A percentile compares a stretch with the other conserved stretches of the same genome.
phyloP scores from a whole-genome alignment of 2,113 vertebrate genomes.

The Suncus etruscus region DNA sequence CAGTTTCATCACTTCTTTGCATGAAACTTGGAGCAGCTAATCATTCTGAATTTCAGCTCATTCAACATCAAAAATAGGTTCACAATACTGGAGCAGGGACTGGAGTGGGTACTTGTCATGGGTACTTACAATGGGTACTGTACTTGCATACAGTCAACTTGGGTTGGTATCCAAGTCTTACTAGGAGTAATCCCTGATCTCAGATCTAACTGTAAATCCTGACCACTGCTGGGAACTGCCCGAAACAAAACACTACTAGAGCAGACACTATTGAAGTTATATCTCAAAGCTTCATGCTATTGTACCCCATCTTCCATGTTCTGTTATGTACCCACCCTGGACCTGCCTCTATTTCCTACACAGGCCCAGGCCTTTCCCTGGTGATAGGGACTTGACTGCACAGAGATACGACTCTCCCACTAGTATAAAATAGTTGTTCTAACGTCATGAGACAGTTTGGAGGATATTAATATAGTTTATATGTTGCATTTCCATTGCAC shows the following conservation, averaged over 20 bases:
- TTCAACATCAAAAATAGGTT: not conserved
- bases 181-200: too few relatives aligned
- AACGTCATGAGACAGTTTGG: not conserved
- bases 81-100: too few relatives aligned
- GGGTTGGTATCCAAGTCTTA: too few relatives aligned
- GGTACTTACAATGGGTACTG: too few relatives aligned
- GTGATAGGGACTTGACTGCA: not conserved
- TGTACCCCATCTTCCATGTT: too few relatives aligned
- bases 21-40: not conserved
- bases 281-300: not conserved
- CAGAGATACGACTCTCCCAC: not conserved
- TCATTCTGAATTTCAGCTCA: conserved; percentile 20
- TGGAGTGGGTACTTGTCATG: too few relatives aligned
- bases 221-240: too few relatives aligned
- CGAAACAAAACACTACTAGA: not conserved
- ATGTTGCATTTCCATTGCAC: not conserved
- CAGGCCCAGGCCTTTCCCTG: not conserved
- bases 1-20: not conserved
- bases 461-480: not conserved
- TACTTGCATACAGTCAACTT: too few relatives aligned
- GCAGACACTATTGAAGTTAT: not conserved
- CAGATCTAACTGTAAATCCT: too few relatives aligned
- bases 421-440: not conserved
- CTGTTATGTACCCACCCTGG: not conserved
- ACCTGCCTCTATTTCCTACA: not conserved